Evolutionary conservation across 1,140 invertebrate genomes (phyloP).

Genomic region (Euborellia annulipes): DNA sequence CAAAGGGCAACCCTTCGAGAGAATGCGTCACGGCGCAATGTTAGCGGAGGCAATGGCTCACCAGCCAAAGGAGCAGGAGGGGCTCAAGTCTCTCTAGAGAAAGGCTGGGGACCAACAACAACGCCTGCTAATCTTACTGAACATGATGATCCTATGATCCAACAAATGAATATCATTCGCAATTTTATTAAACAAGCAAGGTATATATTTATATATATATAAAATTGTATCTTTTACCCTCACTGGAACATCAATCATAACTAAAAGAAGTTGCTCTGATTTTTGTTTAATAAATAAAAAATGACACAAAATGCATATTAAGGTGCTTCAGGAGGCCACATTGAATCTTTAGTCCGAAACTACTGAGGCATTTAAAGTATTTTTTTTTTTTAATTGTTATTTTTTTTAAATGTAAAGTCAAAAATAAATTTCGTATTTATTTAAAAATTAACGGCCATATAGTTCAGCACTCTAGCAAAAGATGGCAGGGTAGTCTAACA

Average conservation of each 20-base stretch:
- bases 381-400: no score
- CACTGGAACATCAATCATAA: not conserved
- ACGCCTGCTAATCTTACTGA: slow-evolving; percentile 22
- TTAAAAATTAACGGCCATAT: no score
- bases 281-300: not conserved
- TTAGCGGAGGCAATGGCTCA: no score
- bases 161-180: slow-evolving; percentile 87
- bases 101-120: slow-evolving; percentile 39
- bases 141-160: slow-evolving; percentile 66
- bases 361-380: not conserved
- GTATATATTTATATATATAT: slow-evolving; percentile 46
- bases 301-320: not conserved
- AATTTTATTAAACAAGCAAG: slow-evolving; percentile 85
- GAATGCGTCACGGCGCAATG: no score
- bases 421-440: no score
- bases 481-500: no score
- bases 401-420: no score
- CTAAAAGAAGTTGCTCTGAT: not conserved
- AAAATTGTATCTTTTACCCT: not conserved
- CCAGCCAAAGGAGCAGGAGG: slow-evolving; percentile 3
- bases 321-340: not conserved
- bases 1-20: no score
- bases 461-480: no score
- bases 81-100: slow-evolving; percentile 12
- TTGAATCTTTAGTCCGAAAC: not conserved